Base-by-base conservation (phyloP, 2,888 invertebrate genomes). In the Mesorhabditis sp. region DNA sequence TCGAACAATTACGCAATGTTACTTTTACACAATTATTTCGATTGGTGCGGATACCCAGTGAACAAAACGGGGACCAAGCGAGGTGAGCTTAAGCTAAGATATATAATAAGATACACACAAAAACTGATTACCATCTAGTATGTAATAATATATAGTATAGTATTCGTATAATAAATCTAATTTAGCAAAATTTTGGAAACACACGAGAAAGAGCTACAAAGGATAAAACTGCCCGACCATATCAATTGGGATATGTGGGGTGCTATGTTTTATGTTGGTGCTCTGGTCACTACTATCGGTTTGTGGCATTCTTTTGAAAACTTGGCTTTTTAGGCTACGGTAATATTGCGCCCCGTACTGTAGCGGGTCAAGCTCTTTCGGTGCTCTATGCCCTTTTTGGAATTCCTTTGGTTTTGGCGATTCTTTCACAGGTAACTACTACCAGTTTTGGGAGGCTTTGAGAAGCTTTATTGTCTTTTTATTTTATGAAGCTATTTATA, bases 321-420 rank as follows among this genome's bases (percentile, higher is more conserved):
- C 28, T 28, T 28, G 28, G 28, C 28, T 45, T 50, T 73, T 58
- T 64, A 77, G 78, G 83, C n/a, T 85, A 96, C 88, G 96, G 96
- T 73, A 94, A 97, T 87, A 93, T 97, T 82, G 91, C 92, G 63
- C 95, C 97, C 0, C 91, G 91, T 76, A 97, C 96, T 5, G 90
- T 79, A 28, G 90, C 91, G 13, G 97, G 95, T 10, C 90, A 92
- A 77, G 91, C 92, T 0, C 90, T 94, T 65, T 94, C 95, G 0
- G 93, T 97, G 76, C 88, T 93, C 43, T 97, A 97, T 86, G 93
- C 96, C 43, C 90, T 94, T 70, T 15, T 68, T 68, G 79, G 76
- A 45, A 82, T 82, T 50, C 96, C 97, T 0, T 89, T 97, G 82
- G 95, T 97, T 86, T 89, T 96, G 80, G 93, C 97, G 72, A 91